These are phyloP conservation scores for Phoenicopterus ruber DNA, from an alignment of 2,113 vertebrate species.

Conservation along the genomic window DNA sequence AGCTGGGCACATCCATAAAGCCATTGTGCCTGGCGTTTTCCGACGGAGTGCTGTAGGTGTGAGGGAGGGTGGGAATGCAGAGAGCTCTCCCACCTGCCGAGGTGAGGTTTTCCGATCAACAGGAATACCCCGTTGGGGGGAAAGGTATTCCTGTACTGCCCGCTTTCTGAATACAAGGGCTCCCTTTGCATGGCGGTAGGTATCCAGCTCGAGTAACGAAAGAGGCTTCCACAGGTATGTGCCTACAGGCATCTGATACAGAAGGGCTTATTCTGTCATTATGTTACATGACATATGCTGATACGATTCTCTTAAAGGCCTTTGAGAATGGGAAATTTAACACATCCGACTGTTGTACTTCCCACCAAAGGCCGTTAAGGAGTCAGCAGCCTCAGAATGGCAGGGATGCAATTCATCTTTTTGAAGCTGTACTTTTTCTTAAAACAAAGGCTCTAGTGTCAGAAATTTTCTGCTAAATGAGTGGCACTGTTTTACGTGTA, in stretches of 20 bases:
- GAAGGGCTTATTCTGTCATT: not conserved
- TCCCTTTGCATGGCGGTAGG: not conserved
- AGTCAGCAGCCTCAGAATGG: not conserved
- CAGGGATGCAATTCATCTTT: not conserved
- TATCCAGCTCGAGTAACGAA: not conserved
- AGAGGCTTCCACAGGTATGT: not conserved
- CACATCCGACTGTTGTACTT: not conserved
- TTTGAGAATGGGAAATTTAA: not conserved
- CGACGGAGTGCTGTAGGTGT: not conserved
- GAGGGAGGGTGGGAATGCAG: not conserved
- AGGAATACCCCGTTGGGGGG: not conserved
- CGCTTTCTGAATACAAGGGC: not conserved
- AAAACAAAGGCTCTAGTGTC: not conserved
- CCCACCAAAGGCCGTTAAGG: not conserved
- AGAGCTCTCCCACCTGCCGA: not conserved
- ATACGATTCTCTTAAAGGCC: not conserved
- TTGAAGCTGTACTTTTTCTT: not conserved
- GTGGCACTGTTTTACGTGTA: not conserved
- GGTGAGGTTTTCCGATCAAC: not conserved
- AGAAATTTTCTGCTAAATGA: not conserved
- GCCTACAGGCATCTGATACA: not conserved
- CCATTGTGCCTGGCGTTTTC: rapidly evolving
- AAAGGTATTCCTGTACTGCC: not conserved
- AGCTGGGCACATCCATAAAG: not conserved
- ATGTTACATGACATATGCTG: not conserved